Conservation (phyloP, 2,797 vertebrate species). For the Chloroceryle amazona region DNA sequence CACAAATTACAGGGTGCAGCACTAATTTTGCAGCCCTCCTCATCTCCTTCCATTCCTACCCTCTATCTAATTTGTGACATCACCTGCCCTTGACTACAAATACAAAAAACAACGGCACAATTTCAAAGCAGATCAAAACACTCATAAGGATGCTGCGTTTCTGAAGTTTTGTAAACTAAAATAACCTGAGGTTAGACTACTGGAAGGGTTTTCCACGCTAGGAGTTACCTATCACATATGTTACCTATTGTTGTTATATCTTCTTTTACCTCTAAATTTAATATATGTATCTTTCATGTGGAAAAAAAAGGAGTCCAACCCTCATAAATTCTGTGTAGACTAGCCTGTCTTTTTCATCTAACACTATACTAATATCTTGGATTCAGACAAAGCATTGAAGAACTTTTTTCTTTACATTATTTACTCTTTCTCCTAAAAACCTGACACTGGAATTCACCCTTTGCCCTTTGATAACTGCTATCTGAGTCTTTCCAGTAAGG, state of each 20-base stretch:
- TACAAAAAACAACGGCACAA: background rate
- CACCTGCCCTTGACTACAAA: background rate
- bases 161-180: background rate
- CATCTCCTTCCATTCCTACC: background rate
- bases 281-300: background rate
- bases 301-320: background rate
- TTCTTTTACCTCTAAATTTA: background rate
- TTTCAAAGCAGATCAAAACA: background rate
- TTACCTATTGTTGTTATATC: background rate
- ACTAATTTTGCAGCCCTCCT: background rate
- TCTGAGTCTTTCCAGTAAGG: background rate
- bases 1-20: background rate
- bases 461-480: background rate
- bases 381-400: background rate
- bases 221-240: background rate
- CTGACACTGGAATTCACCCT: background rate
- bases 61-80: background rate
- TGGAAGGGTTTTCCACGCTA: background rate
- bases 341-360: background rate
- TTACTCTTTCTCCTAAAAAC: background rate
- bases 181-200: background rate
- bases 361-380: background rate
- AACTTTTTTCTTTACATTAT: background rate
- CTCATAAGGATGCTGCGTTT: background rate
- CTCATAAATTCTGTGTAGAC: background rate